Base-by-base conservation (phyloP, 1,140 invertebrate species). In the Hycleus cichorii region DNA sequence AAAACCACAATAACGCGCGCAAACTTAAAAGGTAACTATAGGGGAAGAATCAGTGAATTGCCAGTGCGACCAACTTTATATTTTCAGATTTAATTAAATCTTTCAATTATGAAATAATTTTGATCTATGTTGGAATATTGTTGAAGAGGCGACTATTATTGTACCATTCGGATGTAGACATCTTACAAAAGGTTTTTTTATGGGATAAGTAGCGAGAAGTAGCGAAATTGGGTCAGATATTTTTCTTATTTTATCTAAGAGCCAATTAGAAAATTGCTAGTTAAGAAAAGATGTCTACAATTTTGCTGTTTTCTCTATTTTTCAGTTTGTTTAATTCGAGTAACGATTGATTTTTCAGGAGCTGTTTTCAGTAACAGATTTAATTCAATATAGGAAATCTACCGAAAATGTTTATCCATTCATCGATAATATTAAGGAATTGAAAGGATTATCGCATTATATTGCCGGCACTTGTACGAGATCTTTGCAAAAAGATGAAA, bases 41-140 rank as follows among this genome's bases (percentile, higher is more conserved):
- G 24, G 44, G 39, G 24, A 50, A 46, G 7, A 42, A 39, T 10
- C 42, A 39, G 32, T 18, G 18, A 18, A 18, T 18, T 18, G 18
- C 7, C 47, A 11, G 7, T 49, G 58, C 18, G 53, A 43, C 39
- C 12, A 46, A 51, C 49, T 49, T 44, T 42, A 57, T 18, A 18
- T 32, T 65, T 64, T 45, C 51, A 64, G 64, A 64, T 26, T 49
- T 66, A 18, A 59, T 66, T 18, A 38, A 12, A 49, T 38, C 39
- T 11, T 66, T 64, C 52, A 59, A 52, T 38, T 27, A 62, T 32
- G 59, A 66, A 55, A 58, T 64, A 43, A 60, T 66, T 48, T 58
- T 66, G 43, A 57, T 66, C 25, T 66, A 58, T 42, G 58, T 39
- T 49, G 59, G 54, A 12, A 26, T 66, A n/a, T 58, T 66, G 11